Evolutionary conservation across 2,888 invertebrate genomes (phyloP), one percentile per base, ranked within the genome.

Genomic region (Lithophane socia): DNA sequence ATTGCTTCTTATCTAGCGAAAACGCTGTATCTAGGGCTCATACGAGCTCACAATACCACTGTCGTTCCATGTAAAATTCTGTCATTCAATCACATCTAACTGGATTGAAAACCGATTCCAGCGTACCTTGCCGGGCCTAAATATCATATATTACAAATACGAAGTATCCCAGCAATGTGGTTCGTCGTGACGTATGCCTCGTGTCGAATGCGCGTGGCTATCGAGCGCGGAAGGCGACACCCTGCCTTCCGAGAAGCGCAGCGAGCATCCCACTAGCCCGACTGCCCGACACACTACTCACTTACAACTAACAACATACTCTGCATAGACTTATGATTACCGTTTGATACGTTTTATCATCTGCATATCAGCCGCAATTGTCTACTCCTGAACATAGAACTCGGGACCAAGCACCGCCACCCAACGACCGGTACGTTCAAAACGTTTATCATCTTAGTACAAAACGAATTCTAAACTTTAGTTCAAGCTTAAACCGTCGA

Each of bases 221-320:
- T 78, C 70, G 49, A 54, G 80, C 80, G 75, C 80, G 90, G 87
- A 92, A 93, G 91, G 85, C 89, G 93, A 94, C 91, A 93, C 93
- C 90, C 83, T 76, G 80, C 79, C 80, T 94, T 94, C 93, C 87
- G 80, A 87, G 94, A 94, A 94, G 85, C 88, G 87, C 82, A 89
- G 84, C 89, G 85, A 90, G 88, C 90, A 89, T 91, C 89, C 87
- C 79, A 84, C 80, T 81, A 83, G 83, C 75, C 72, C 58, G 47
- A 37, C 56, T 47, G 16, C 44, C 73, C 77, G 58, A 79, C 72
- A 79, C 58, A 79, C 72, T 29, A 73, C 49, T 74, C 73, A 68
- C 68, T 73, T 71, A 78, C 69, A 54, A 68, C 65, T 73, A 68
- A 77, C 71, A 54, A 61, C 56, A 72, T 52, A 24, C 67, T 37